A percentile compares a stretch with the other conserved stretches of the same genome.
phyloP scores from a whole-genome alignment of 37 sponge, comb jelly and placozoan species.

The Spongilla lacustris region DNA sequence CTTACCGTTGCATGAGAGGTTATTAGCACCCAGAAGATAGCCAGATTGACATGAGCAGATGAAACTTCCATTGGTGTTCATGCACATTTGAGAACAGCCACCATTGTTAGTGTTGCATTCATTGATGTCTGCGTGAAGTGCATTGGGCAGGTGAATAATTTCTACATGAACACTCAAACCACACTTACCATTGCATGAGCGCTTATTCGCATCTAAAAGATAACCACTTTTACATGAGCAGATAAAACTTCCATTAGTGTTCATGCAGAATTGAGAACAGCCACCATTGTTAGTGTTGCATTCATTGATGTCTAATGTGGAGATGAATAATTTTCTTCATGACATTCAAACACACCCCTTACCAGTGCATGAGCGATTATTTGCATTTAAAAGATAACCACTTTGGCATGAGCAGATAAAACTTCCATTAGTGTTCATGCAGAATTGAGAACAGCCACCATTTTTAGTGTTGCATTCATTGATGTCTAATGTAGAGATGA shows the following conservation, averaged over 20 bases:
- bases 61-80: too few relatives aligned
- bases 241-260: conserved; percentile 1
- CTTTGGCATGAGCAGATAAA: neutral
- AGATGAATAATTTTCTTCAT: neutral
- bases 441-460: conserved; percentile 13
- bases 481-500: neutral
- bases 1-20: neutral
- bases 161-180: too few relatives aligned
- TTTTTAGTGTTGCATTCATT: conserved; percentile 15
- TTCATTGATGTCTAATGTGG: conserved; percentile 5
- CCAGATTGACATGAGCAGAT: neutral
- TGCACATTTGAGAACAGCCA: too few relatives aligned
- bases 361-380: conserved; percentile 2
- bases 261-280: conserved; percentile 16
- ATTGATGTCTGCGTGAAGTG: neutral
- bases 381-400: conserved; percentile 8
- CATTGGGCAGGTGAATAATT: too few relatives aligned
- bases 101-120: too few relatives aligned
- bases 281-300: conserved; percentile 10
- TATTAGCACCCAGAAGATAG: neutral
- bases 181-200: too few relatives aligned
- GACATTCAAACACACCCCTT: neutral
- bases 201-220: neutral
- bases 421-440: conserved; percentile 3
- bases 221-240: conserved; percentile 19